Percentiles rank a stretch among this genome's conserved stretches.
Evolutionary conservation across 92 coral and sea anemone species (phyloP).

Genomic region (Isaurus tuberculatus): DNA sequence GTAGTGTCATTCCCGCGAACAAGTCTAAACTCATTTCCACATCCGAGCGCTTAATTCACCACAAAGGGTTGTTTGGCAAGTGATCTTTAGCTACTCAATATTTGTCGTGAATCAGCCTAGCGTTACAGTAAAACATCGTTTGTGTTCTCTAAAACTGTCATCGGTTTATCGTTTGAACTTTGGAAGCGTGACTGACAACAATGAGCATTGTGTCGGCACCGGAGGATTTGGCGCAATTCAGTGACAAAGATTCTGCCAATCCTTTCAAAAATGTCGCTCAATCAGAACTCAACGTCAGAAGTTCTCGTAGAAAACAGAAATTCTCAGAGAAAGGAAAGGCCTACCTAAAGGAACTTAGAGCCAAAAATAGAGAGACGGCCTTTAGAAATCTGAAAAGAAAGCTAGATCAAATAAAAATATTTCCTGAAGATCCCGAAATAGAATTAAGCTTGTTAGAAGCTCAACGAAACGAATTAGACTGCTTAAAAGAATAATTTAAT

Average conservation of each 20-base stretch:
- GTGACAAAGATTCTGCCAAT: background rate
- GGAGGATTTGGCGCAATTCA: background rate
- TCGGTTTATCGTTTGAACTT: too few species aligned
- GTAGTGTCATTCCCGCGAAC: too few species aligned
- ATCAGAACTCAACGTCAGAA: background rate
- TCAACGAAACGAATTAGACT: background rate
- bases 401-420: background rate
- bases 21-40: too few species aligned
- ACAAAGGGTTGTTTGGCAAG: too few species aligned
- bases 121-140: too few species aligned
- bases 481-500: background rate
- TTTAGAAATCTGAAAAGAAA: background rate
- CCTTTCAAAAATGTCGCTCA: too few species aligned
- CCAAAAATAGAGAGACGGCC: conserved; percentile 16
- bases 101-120: too few species aligned
- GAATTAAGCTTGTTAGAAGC: background rate
- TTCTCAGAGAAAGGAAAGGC: conserved; percentile 25
- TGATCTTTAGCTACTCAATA: too few species aligned
- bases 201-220: conserved; percentile 6
- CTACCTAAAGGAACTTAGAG: background rate
- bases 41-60: too few species aligned
- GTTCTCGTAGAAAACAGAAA: background rate
- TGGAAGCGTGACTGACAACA: too few species aligned
- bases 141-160: too few species aligned
- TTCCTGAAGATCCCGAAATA: conserved; percentile 8